A percentile compares a stretch with the other conserved stretches of the same genome.
Evolutionary conservation across 2,797 vertebrate genomes (phyloP).

Genomic region (Galagoides demidoff): DNA sequence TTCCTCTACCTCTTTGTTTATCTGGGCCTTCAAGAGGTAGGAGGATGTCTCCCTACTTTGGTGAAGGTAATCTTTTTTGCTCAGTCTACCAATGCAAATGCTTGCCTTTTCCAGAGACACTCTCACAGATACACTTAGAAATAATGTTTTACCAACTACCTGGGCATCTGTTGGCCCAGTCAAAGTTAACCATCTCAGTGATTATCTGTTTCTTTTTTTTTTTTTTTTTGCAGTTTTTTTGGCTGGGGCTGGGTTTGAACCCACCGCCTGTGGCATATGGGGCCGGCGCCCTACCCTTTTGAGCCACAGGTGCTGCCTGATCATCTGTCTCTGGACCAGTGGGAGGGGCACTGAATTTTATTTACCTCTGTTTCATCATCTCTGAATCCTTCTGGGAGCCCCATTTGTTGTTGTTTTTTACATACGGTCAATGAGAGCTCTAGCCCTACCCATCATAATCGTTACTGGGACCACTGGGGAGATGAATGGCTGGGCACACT

Average conservation of each 20-base stretch:
- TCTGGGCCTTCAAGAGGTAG: not conserved
- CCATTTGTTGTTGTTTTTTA: not conserved
- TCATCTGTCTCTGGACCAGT: not conserved
- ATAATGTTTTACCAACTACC: not conserved
- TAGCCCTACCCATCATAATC: no score
- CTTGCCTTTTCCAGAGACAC: not conserved
- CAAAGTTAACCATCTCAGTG: not conserved
- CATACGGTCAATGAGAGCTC: not conserved
- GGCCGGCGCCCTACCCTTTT: no score
- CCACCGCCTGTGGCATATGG: no score
- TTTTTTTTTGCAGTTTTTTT: no score
- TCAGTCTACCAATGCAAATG: not conserved
- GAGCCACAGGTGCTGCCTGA: no score
- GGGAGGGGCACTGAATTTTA: not conserved
- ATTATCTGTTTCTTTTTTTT: not conserved
- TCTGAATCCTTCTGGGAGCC: not conserved
- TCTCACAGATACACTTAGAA: not conserved
- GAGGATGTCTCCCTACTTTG: not conserved
- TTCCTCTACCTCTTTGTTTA: not conserved
- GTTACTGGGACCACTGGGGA: no score
- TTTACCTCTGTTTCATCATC: not conserved
- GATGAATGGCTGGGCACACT: fast-evolving
- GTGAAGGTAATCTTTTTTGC: not conserved
- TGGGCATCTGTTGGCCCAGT: not conserved
- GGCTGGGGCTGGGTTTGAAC: no score